Base-by-base conservation (phyloP, 2,113 vertebrate genomes). In the Crotophaga sulcirostris region DNA sequence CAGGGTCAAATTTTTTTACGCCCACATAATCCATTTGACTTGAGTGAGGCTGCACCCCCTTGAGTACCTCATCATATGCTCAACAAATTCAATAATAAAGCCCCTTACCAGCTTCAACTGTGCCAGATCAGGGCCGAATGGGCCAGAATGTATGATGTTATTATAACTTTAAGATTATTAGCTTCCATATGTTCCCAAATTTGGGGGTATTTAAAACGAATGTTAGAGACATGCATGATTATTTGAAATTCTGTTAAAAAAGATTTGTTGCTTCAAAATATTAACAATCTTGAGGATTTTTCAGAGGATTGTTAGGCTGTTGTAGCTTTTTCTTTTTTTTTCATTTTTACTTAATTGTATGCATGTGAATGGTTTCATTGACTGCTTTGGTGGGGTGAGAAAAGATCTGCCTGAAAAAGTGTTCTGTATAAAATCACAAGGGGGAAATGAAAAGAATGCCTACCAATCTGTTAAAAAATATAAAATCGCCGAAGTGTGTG, bases 391-490 rank as follows among this genome's bases (percentile, higher is more conserved):
- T 95, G 79, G 88, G 85, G 88, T 94, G 64, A 2, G 0, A 94
- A 95, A 94, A 90, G 85, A 94, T 78, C 60, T 93, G 92, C 76
- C 72, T 93, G 92, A 89, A 96, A 92, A 96, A 95, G 49, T 78
- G 52, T 87, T 96, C 88, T 92, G 73, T 96, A 72, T 74, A 86
- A 95, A 96, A 74, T 97, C 96, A 87, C 93, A 90, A 90, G 72
- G 52, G 92, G 64, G 52, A 94, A 79, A 95, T 94, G 51, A 91
- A 90, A 84, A 84, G 90, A 96, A 95, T 96, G 94, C 64, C 90
- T 95, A 95, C 84, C 89, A 94, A 94, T 96, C 95, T 96, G 95
- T 95, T 95, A 94, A 97, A 97, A 97, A 97, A 96, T 93, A 95
- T 89, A 94, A 95, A 96, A 95, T 84, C 56, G 20, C 44, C 85